These are phyloP conservation scores for Leptodirus hochenwartii DNA, from an alignment of 2,888 invertebrate genomes.

Conservation along the genomic window DNA sequence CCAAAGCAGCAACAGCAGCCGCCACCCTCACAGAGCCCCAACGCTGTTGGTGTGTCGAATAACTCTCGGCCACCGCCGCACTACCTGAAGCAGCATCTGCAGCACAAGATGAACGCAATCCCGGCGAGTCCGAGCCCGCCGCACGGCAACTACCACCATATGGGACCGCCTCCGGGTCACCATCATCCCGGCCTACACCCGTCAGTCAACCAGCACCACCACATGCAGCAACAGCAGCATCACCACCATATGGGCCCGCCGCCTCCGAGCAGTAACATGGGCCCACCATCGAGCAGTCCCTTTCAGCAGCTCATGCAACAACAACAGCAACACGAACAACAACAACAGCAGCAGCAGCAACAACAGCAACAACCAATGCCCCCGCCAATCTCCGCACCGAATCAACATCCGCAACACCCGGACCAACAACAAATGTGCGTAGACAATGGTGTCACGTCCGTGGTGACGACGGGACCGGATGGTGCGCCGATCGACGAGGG, in stretches of 20 bases:
- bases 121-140: constrained; percentile 42
- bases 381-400: constrained; percentile 35
- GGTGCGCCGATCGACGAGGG: constrained; percentile 78
- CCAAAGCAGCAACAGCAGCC: constrained; percentile 13
- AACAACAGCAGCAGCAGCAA: too few species aligned
- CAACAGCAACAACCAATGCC: too few species aligned
- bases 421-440: constrained; percentile 25
- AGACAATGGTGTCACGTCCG: constrained; percentile 55
- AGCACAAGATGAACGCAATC: constrained; percentile 49
- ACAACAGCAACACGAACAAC: constrained; percentile 12
- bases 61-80: constrained; percentile 38
- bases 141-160: constrained; percentile 32
- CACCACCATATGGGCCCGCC: constrained; percentile 48
- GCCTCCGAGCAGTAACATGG: constrained; percentile 33
- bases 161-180: constrained; percentile 35
- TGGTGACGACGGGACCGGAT: constrained; percentile 81
- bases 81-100: constrained; percentile 51
- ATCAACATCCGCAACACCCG: constrained; percentile 24
- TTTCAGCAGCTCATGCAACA: constrained; percentile 11
- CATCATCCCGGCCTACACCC: constrained; percentile 29
- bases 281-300: constrained; percentile 16
- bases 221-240: not conserved
- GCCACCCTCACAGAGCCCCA: constrained; percentile 28
- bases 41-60: constrained; percentile 30
- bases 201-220: constrained; percentile 26